Conservation (phyloP, 2,888 invertebrate species). For the Dynastes grantii region DNA sequence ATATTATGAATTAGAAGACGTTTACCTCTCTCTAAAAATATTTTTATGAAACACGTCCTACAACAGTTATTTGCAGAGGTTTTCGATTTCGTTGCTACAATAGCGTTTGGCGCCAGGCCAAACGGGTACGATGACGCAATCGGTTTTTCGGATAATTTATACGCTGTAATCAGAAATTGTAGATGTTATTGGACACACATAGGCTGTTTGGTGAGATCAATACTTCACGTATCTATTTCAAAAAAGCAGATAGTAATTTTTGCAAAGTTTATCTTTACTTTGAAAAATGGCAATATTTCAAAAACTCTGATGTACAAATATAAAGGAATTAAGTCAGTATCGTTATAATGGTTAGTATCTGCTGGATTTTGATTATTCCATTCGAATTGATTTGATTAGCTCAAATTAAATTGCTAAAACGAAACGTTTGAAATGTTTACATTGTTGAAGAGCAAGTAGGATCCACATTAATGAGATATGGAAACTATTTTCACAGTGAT, state of each 20-base stretch:
- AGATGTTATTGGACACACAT: constrained; percentile 19
- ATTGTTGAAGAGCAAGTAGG: too few species aligned
- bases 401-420: too few species aligned
- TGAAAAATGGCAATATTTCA: too few species aligned
- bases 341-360: too few species aligned
- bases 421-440: too few species aligned
- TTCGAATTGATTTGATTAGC: too few species aligned
- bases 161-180: constrained; percentile 20
- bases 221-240: background rate
- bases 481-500: too few species aligned
- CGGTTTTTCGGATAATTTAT: constrained; percentile 14
- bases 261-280: background rate
- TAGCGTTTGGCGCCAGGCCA: constrained; percentile 20
- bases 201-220: background rate
- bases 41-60: background rate
- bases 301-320: too few species aligned
- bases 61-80: background rate
- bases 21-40: background rate
- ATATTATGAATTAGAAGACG: too few species aligned
- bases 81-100: constrained; percentile 31
- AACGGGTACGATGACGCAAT: constrained; percentile 13
- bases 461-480: too few species aligned
- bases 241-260: background rate
- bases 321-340: too few species aligned
- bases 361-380: too few species aligned